Evolutionary conservation across 2,888 invertebrate species (phyloP).

Genomic region (Sympetrum striolatum): DNA sequence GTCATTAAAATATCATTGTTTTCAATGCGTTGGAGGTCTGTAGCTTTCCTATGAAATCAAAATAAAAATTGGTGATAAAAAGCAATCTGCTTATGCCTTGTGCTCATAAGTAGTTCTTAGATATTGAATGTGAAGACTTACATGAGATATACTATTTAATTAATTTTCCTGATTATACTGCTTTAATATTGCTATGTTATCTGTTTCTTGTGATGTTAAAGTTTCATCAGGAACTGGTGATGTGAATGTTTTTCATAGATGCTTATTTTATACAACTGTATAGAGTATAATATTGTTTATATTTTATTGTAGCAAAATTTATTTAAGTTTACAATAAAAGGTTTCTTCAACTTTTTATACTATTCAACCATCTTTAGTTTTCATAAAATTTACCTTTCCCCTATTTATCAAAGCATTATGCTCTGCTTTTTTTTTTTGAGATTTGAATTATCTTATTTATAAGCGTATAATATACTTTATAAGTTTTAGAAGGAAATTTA

Average conservation of each 20-base stretch:
- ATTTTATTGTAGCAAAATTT: slow-evolving; percentile 30
- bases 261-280: slow-evolving; percentile 40
- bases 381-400: no score
- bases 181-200: slow-evolving; percentile 30
- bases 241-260: slow-evolving; percentile 22
- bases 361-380: background rate
- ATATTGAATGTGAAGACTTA: background rate
- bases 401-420: no score
- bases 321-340: slow-evolving; percentile 35
- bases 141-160: background rate
- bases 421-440: no score
- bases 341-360: background rate
- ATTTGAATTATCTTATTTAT: no score
- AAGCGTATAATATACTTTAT: no score
- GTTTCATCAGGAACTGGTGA: slow-evolving; percentile 1
- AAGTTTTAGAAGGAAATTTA: no score
- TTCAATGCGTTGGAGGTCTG: background rate
- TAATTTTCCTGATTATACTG: slow-evolving; percentile 22
- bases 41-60: slow-evolving; percentile 28
- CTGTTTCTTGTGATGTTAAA: slow-evolving; percentile 29
- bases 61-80: slow-evolving; percentile 16
- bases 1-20: slow-evolving; percentile 16
- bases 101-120: background rate
- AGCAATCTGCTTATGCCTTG: background rate
- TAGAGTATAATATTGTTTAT: slow-evolving; percentile 28